Evolutionary conservation across 2,888 invertebrate genomes (phyloP).

Genomic region (Eristalis intricaria): DNA sequence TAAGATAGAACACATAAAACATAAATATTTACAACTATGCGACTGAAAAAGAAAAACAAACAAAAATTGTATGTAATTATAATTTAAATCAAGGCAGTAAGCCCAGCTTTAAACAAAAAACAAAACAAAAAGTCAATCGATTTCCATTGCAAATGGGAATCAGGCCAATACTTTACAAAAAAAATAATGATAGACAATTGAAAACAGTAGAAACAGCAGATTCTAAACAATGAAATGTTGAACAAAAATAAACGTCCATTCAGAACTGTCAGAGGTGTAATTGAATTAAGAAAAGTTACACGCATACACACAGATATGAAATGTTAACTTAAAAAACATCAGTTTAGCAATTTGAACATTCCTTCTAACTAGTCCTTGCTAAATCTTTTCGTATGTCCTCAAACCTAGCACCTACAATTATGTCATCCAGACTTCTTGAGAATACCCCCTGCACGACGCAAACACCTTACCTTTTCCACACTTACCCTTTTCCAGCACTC

Average conservation of each 20-base stretch:
- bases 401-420: background rate
- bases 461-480: background rate
- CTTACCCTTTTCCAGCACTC: background rate
- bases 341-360: conserved; percentile 66
- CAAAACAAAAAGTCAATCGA: conserved; percentile 22
- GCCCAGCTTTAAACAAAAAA: conserved; percentile 62
- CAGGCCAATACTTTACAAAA: conserved; percentile 58
- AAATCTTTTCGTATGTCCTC: background rate
- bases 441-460: background rate
- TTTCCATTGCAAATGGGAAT: background rate
- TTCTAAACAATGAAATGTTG: conserved; percentile 19
- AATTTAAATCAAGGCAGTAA: conserved; percentile 7
- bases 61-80: conserved; percentile 6
- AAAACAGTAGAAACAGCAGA: conserved; percentile 21
- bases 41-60: conserved; percentile 61
- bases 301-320: background rate
- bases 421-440: too few relatives aligned
- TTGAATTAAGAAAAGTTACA: background rate
- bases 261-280: conserved; percentile 3
- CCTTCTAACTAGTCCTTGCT: background rate
- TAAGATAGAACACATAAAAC: background rate
- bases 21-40: conserved; percentile 45
- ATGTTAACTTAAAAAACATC: conserved; percentile 48
- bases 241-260: conserved; percentile 30
- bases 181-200: background rate